Percentiles rank a stretch among this genome's conserved stretches.
Evolutionary conservation across 1,140 invertebrate species (phyloP).

Genomic region (Camponotus floridanus): DNA sequence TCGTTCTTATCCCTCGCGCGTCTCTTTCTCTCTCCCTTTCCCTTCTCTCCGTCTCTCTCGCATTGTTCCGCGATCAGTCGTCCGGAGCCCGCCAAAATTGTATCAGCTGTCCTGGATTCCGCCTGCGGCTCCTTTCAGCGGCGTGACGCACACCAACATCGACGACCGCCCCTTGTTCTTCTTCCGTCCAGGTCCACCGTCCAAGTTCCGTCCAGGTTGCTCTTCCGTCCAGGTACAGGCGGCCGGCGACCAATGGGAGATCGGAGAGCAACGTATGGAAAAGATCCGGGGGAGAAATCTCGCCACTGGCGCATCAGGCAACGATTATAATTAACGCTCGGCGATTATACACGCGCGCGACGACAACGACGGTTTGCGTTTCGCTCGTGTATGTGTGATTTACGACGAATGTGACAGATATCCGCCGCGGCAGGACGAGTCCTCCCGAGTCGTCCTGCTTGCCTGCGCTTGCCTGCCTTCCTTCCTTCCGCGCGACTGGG

Average conservation of each 20-base stretch:
- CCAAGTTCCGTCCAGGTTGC: conserved; percentile 10
- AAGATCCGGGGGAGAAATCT: conserved; percentile 25
- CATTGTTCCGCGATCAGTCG: conserved; percentile 51
- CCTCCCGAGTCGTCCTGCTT: too few species aligned
- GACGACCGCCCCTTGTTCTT: conserved; percentile 71
- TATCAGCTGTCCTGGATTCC: conserved; percentile 85
- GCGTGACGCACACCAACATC: conserved; percentile 32
- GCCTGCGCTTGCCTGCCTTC: neutral
- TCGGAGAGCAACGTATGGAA: neutral
- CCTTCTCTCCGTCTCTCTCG: conserved; percentile 55
- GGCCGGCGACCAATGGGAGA: conserved; percentile 48
- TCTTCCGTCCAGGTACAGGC: conserved; percentile 35
- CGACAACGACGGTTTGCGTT: conserved; percentile 7
- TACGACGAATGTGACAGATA: conserved; percentile 51
- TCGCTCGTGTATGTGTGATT: conserved; percentile 9
- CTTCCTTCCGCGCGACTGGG: conserved; percentile 1
- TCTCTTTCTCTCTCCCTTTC: conserved; percentile 29
- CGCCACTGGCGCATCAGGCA: neutral
- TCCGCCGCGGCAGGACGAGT: conserved; percentile 11
- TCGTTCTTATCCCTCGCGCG: conserved; percentile 36
- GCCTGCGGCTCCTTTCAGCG: conserved; percentile 61
- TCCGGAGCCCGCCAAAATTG: conserved; percentile 83
- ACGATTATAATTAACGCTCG: conserved; percentile 53
- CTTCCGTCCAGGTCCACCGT: conserved; percentile 53
- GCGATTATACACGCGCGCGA: conserved; percentile 32